Evolutionary conservation across 2,113 vertebrate genomes (phyloP).

Genomic region (Poeciliopsis turrubarensis): DNA sequence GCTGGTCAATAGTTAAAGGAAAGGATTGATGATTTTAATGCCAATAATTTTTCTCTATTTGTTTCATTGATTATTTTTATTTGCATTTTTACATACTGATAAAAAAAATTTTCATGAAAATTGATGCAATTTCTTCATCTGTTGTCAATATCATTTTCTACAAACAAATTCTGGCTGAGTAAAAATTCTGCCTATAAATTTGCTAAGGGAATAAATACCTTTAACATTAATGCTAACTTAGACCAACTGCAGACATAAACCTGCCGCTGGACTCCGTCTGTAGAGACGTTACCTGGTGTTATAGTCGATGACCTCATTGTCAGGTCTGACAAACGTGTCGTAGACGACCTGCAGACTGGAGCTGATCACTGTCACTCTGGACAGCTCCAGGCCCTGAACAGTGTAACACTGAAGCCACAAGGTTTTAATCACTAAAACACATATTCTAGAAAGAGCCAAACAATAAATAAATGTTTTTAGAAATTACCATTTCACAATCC

Average conservation of each 20-base stretch:
- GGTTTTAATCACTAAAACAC: neutral
- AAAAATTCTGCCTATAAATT: neutral
- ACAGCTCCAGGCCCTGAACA: slow-evolving; percentile 80
- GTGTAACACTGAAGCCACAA: slow-evolving; percentile 80
- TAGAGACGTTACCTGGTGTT: slow-evolving; percentile 78
- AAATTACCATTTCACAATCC: slow-evolving; percentile 81
- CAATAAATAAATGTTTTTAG: neutral
- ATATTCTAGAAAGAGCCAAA: neutral
- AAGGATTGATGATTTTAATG: too few species aligned
- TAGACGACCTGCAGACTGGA: slow-evolving; percentile 80
- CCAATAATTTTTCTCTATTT: too few species aligned
- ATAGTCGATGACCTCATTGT: slow-evolving; percentile 82
- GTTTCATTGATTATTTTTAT: too few species aligned
- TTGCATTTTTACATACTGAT: too few species aligned
- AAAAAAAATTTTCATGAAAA: too few species aligned
- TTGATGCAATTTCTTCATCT: too few species aligned
- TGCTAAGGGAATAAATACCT: neutral
- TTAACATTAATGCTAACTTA: neutral
- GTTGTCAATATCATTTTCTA: too few species aligned
- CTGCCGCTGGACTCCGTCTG: neutral
- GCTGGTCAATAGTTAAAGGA: too few species aligned
- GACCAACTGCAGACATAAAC: neutral
- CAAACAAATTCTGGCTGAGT: neutral
- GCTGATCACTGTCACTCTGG: slow-evolving; percentile 81
- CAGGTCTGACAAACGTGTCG: slow-evolving; percentile 82